Evolutionary conservation across 2,797 vertebrate genomes (phyloP).

Genomic region (Lepilemur ruficaudatus): DNA sequence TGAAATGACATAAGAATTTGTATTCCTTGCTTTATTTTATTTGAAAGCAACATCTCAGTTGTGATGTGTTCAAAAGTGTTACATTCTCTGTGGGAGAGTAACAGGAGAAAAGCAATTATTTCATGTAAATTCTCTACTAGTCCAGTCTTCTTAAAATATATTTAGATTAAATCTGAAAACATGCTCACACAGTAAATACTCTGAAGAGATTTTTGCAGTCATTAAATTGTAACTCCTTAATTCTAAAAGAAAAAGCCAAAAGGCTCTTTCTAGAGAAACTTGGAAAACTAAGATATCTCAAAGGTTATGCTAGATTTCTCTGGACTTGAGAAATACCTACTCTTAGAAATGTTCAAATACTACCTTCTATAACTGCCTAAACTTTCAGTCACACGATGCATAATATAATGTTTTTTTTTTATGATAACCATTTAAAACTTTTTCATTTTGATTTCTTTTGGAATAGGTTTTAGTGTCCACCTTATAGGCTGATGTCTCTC

Average conservation of each 20-base stretch:
- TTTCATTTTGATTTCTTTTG: background rate
- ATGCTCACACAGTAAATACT: background rate
- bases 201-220: background rate
- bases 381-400: background rate
- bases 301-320: background rate
- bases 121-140: background rate
- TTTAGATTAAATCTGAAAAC: background rate
- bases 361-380: background rate
- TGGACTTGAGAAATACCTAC: background rate
- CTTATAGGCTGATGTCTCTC: background rate
- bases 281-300: conserved; percentile 25
- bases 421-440: background rate
- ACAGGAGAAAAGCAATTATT: background rate
- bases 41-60: background rate
- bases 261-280: background rate
- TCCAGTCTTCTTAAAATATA: background rate
- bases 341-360: conserved; percentile 3
- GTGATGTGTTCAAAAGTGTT: background rate
- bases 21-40: background rate
- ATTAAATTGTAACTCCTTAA: background rate
- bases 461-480: background rate
- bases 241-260: conserved; percentile 4
- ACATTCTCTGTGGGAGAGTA: background rate
- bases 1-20: background rate
- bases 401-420: background rate